Conservation (phyloP, 1,140 invertebrate species). For the Linepithema humile region DNA sequence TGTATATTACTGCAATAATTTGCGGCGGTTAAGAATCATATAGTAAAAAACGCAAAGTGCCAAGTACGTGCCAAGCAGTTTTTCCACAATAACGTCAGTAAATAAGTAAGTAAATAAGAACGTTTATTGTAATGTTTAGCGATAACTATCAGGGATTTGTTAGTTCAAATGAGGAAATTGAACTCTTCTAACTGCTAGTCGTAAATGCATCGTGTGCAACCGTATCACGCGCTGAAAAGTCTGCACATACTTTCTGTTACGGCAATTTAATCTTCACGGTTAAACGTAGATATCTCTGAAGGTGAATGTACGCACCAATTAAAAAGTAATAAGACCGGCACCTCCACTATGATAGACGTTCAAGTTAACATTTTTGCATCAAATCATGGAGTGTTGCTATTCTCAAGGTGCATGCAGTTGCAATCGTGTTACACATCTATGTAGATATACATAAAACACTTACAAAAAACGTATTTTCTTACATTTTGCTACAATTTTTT, state of each 20-base stretch:
- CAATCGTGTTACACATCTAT: not conserved
- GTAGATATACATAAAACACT: too few relatives aligned
- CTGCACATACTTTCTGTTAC: conserved; percentile 22
- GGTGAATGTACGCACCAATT: conserved; percentile 52
- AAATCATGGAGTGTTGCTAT: not conserved
- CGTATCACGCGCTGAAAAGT: conserved; percentile 42
- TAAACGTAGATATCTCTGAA: not conserved
- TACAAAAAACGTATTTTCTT: too few relatives aligned
- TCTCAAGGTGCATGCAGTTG: not conserved
- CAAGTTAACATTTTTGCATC: not conserved
- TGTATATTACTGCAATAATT: conserved; percentile 12
- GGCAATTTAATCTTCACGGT: conserved; percentile 23
- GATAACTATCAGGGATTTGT: not conserved
- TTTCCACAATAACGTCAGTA: not conserved
- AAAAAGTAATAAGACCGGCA: conserved; percentile 61
- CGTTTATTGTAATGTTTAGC: not conserved
- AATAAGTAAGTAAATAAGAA: too few relatives aligned
- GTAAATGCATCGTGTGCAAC: not conserved
- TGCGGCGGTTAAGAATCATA: not conserved
- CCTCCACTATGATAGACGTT: conserved; percentile 37
- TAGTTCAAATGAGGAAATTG: not conserved
- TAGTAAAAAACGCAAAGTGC: not conserved
- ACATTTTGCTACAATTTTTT: too few relatives aligned
- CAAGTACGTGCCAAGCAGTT: not conserved
- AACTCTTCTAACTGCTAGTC: not conserved